These are phyloP conservation scores for Hydrocynus forskahlii DNA, from an alignment of 2,797 vertebrate genomes.

Conservation along the genomic window DNA sequence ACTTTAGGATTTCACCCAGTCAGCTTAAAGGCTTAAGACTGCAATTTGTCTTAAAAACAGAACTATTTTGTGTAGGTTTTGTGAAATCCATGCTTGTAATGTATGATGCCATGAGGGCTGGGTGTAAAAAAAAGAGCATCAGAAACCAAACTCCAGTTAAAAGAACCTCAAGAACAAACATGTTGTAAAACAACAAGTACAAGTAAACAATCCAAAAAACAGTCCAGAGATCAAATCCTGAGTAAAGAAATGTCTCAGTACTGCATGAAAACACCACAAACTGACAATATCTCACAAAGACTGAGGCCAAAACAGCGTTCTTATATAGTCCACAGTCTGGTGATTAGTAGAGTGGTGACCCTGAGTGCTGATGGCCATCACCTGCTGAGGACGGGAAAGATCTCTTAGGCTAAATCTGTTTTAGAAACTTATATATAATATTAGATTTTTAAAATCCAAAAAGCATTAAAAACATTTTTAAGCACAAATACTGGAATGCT, in stretches of 20 bases:
- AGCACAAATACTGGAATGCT: no score
- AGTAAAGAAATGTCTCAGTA: background rate
- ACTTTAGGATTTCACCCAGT: slow-evolving; percentile 1
- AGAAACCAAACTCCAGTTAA: background rate
- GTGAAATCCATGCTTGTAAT: background rate
- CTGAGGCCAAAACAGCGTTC: background rate
- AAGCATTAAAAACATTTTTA: no score
- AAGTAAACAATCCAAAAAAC: background rate
- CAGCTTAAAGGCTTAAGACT: background rate
- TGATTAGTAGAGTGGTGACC: background rate
- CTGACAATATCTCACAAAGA: background rate
- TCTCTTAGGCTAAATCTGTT: no score
- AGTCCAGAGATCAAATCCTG: background rate
- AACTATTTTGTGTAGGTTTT: no score
- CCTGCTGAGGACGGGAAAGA: no score
- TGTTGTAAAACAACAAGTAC: background rate
- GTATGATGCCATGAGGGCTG: background rate
- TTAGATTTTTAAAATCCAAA: no score
- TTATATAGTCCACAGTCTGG: background rate
- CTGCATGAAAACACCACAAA: background rate
- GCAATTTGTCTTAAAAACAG: background rate
- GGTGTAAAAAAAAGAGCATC: background rate
- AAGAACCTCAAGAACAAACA: background rate
- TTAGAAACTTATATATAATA: no score
- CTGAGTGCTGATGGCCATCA: no score